These are phyloP conservation scores for Diplodus puntazzo DNA, from an alignment of 2,797 vertebrate species.

Conservation along the genomic window DNA sequence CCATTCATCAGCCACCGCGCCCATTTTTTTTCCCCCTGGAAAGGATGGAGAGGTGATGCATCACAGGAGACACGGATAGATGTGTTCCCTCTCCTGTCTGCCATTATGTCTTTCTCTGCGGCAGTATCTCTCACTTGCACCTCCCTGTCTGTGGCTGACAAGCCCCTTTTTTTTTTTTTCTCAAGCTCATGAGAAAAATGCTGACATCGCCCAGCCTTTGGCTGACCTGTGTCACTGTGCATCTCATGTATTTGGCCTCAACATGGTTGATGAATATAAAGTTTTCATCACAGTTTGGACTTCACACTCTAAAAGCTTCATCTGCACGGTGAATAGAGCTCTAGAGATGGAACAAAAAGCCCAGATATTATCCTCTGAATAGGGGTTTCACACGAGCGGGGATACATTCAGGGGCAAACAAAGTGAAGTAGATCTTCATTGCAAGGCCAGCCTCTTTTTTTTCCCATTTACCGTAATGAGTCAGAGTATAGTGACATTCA, in stretches of 20 bases:
- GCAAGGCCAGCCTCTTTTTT: neutral
- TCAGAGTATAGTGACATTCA: slow-evolving; percentile 32
- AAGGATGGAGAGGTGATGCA: slow-evolving; percentile 46
- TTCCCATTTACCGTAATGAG: slow-evolving; percentile 22
- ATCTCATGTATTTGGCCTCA: neutral
- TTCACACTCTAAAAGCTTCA: neutral
- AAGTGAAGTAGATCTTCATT: neutral
- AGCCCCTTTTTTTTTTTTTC: slow-evolving; percentile 4
- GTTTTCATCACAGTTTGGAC: slow-evolving; percentile 12
- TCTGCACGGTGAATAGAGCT: neutral
- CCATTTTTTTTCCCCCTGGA: slow-evolving; percentile 24
- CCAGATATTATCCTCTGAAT: neutral
- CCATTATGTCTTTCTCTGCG: slow-evolving; percentile 39
- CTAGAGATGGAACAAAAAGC: neutral
- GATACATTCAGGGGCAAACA: slow-evolving; percentile 3
- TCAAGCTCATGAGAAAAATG: slow-evolving; percentile 25
- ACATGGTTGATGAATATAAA: slow-evolving; percentile 2
- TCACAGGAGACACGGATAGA: slow-evolving; percentile 53
- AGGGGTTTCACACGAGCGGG: slow-evolving; percentile 10
- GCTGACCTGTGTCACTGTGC: slow-evolving; percentile 38
- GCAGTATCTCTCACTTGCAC: slow-evolving; percentile 27
- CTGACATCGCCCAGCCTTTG: slow-evolving; percentile 39
- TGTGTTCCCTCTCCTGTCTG: slow-evolving; percentile 31
- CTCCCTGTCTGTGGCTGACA: slow-evolving; percentile 41
- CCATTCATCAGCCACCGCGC: slow-evolving; percentile 52